Conservation (phyloP, 2,797 vertebrate genomes). For the Dipus sagitta region DNA sequence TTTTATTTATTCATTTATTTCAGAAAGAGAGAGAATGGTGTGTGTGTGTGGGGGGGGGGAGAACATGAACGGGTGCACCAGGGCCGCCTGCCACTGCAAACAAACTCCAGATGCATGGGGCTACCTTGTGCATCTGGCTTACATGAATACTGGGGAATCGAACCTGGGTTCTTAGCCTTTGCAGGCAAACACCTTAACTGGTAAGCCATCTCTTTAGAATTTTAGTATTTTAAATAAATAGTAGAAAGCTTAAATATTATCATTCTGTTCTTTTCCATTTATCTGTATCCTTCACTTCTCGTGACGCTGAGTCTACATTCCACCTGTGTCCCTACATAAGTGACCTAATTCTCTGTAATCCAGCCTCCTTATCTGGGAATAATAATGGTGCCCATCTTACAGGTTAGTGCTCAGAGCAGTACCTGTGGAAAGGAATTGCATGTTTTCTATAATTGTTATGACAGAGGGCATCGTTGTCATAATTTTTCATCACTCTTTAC, state of each 20-base stretch:
- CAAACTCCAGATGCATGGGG: no score
- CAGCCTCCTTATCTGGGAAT: not conserved
- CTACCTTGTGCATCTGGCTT: no score
- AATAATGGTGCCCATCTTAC: not conserved
- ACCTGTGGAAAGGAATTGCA: not conserved
- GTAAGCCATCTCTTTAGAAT: not conserved
- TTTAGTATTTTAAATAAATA: conserved; percentile 52
- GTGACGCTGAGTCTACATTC: not conserved
- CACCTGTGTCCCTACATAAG: not conserved
- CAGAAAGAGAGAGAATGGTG: no score
- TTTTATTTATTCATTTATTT: no score
- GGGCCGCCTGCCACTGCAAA: no score
- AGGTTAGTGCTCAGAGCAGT: not conserved
- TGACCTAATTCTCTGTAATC: conserved; percentile 40
- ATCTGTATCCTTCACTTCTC: not conserved
- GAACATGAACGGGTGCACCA: no score
- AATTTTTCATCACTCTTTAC: not conserved
- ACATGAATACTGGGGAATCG: no score
- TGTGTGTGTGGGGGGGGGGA: no score
- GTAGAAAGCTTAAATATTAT: not conserved
- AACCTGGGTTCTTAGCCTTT: no score
- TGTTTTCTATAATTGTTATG: conserved; percentile 36
- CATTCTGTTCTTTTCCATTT: conserved; percentile 21
- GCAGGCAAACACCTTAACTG: no score
- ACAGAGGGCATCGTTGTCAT: not conserved